Conservation (phyloP, 1,140 invertebrate species). For the Archivesica marissinica region DNA sequence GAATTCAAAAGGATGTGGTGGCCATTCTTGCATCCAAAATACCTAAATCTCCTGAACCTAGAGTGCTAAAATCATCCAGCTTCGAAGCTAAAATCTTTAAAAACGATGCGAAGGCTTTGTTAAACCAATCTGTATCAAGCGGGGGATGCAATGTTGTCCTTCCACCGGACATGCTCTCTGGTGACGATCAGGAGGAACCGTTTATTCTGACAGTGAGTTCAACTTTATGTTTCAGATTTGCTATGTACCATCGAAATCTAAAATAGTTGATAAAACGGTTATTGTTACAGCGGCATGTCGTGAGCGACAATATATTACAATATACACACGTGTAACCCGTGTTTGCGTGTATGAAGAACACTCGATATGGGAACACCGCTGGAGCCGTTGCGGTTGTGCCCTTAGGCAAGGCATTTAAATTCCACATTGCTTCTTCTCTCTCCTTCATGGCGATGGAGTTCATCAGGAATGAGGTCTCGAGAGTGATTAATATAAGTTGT, state of each 20-base stretch:
- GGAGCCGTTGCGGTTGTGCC: too few species aligned
- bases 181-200: background rate
- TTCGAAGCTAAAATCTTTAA: background rate
- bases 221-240: background rate
- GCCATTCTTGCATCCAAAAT: background rate
- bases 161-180: background rate
- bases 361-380: too few species aligned
- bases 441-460: too few species aligned
- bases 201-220: background rate
- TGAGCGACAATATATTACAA: background rate
- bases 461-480: too few species aligned
- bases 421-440: too few species aligned
- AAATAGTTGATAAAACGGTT: background rate
- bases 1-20: background rate
- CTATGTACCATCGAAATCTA: background rate
- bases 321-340: background rate
- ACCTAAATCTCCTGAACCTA: conserved; percentile 19
- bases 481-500: too few species aligned
- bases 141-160: conserved; percentile 6
- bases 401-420: too few species aligned
- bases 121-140: background rate
- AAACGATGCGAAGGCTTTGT: background rate
- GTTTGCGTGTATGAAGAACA: background rate
- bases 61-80: background rate
- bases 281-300: background rate